Conservation (phyloP, 2,797 vertebrate species). For the Pseudopleuronectes americanus region DNA sequence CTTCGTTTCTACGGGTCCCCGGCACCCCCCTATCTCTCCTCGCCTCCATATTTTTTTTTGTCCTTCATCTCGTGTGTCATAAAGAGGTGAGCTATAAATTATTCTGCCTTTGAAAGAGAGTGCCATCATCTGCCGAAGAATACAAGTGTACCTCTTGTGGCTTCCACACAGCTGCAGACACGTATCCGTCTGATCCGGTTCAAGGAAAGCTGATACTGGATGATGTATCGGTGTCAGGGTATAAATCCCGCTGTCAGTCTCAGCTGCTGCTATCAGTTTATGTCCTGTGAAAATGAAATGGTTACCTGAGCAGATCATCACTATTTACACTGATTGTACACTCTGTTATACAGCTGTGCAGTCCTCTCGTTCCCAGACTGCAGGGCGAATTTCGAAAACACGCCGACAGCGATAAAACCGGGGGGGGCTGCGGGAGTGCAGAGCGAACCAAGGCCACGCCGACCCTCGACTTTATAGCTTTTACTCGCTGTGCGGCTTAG, state of each 20-base stretch:
- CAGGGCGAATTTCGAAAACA: conserved; percentile 48
- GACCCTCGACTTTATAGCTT: conserved; percentile 32
- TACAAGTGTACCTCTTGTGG: conserved; percentile 49
- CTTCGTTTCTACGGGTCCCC: conserved; percentile 6
- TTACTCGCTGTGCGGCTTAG: conserved; percentile 12
- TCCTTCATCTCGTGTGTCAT: conserved; percentile 42
- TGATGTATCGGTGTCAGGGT: conserved; percentile 73
- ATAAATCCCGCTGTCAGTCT: conserved; percentile 74
- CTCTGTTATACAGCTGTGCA: conserved; percentile 56
- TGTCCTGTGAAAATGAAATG: conserved; percentile 69
- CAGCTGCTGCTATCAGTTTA: conserved; percentile 80
- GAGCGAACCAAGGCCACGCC: conserved; percentile 31
- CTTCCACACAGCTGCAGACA: conserved; percentile 70
- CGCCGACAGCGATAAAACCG: conserved; percentile 32
- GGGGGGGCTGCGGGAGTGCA: conserved; percentile 19
- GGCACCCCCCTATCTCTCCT: conserved; percentile 22
- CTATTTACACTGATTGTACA: conserved; percentile 61
- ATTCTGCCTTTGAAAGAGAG: conserved; percentile 24
- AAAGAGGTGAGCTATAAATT: conserved; percentile 33
- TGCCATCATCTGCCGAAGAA: conserved; percentile 14
- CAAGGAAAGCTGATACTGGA: conserved; percentile 66
- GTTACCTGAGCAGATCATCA: conserved; percentile 72
- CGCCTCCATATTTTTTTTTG: conserved; percentile 15
- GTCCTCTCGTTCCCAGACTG: conserved; percentile 38
- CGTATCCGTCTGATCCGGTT: conserved; percentile 48